phyloP scores from a whole-genome alignment of 2,797 vertebrate species.

The Mus caroli region DNA sequence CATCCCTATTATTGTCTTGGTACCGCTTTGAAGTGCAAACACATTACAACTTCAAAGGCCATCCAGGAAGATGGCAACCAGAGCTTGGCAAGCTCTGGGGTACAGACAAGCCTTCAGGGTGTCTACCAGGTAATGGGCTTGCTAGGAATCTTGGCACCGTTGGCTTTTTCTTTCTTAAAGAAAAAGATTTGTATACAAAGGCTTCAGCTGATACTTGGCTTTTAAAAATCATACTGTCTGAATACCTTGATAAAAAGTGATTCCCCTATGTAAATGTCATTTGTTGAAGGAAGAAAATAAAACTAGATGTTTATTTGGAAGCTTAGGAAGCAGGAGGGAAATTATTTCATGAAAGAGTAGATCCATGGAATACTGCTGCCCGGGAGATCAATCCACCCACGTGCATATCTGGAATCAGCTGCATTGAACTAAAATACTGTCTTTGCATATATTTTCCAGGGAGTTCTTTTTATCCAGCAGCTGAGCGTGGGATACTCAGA shows the following conservation, averaged over 20 bases:
- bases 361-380: neutral
- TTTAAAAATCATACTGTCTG: neutral
- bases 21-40: slow-evolving; percentile 77
- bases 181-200: neutral
- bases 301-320: slow-evolving; percentile 23
- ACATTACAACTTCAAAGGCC: slow-evolving; percentile 64
- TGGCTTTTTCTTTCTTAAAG: slow-evolving; percentile 6
- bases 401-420: slow-evolving; percentile 33
- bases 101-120: neutral
- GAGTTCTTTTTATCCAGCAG: slow-evolving; percentile 40
- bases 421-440: slow-evolving; percentile 26
- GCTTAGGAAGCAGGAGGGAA: slow-evolving; percentile 23
- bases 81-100: slow-evolving; percentile 7
- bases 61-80: slow-evolving; percentile 14
- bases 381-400: neutral
- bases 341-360: neutral
- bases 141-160: slow-evolving; percentile 25
- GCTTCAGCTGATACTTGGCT: slow-evolving; percentile 29
- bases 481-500: slow-evolving; percentile 3
- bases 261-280: slow-evolving; percentile 30
- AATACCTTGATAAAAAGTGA: slow-evolving; percentile 31
- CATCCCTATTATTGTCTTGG: slow-evolving; percentile 45
- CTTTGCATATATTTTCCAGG: slow-evolving; percentile 36
- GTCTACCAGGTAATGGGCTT: neutral
- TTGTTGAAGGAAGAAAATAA: slow-evolving; percentile 45